Evolutionary conservation across 2,113 vertebrate genomes (phyloP).

Genomic region (Psophia crepitans): DNA sequence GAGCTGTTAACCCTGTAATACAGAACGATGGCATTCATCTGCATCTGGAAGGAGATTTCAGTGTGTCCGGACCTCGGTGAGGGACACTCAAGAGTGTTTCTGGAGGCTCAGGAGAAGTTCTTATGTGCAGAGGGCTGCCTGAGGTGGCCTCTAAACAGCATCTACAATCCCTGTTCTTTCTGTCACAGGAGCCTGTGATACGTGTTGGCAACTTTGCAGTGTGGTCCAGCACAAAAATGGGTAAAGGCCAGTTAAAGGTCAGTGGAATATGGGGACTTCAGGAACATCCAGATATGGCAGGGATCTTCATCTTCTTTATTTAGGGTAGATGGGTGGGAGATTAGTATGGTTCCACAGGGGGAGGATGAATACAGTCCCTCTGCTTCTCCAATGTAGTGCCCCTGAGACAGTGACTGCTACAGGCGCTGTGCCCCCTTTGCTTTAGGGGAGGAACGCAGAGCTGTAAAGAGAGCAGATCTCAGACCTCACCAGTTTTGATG

Average conservation of each 20-base stretch:
- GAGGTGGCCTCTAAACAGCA: not conserved
- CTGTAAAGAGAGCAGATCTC: not conserved
- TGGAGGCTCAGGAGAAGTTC: not conserved
- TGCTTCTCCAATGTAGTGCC: not conserved
- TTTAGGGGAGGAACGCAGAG: not conserved
- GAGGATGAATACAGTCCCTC: not conserved
- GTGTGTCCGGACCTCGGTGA: not conserved
- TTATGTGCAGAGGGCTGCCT: accelerated
- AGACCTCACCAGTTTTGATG: not conserved
- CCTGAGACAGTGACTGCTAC: not conserved
- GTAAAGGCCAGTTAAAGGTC: not conserved
- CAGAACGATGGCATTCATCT: not conserved
- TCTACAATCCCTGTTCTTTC: not conserved
- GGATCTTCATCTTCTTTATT: not conserved
- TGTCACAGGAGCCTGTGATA: not conserved
- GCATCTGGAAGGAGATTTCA: not conserved
- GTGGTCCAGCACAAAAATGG: not conserved
- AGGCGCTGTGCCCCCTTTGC: not conserved
- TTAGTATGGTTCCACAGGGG: not conserved
- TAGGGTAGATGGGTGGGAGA: not conserved
- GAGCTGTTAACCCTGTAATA: not conserved
- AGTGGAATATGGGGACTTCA: not conserved
- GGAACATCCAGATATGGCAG: not conserved
- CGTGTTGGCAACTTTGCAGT: not conserved
- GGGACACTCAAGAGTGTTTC: not conserved